Percentiles rank a stretch among this genome's conserved stretches.
phyloP scores from a whole-genome alignment of 2,888 invertebrate species.

The Agrypnus murinus region DNA sequence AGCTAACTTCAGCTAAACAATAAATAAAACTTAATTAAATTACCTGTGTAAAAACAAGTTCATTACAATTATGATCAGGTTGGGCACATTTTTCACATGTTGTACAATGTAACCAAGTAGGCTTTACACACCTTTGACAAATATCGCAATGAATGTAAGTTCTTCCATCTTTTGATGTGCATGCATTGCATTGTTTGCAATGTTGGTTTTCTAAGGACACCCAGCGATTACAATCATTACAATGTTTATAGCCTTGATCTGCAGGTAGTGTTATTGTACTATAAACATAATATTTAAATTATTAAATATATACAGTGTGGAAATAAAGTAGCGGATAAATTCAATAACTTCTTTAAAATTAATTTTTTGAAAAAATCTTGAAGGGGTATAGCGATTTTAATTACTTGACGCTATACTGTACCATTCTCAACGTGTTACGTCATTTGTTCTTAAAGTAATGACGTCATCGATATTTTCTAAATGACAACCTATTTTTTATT shows the following conservation, averaged over 20 bases:
- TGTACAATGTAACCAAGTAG: slow-evolving; percentile 86
- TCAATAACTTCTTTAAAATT: too few species aligned
- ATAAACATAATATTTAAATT: slow-evolving; percentile 22
- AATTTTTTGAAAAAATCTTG: too few species aligned
- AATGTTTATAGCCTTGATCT: slow-evolving; percentile 82
- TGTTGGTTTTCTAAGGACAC: slow-evolving; percentile 81
- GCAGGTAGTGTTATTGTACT: slow-evolving; percentile 72
- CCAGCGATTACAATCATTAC: slow-evolving; percentile 82
- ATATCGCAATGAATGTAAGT: slow-evolving; percentile 80
- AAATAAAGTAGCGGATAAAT: too few species aligned
- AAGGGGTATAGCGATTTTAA: too few species aligned
- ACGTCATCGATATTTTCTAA: neutral
- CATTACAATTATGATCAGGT: slow-evolving; percentile 73
- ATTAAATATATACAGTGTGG: too few species aligned
- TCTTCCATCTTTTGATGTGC: slow-evolving; percentile 84
- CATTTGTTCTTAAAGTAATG: too few species aligned
- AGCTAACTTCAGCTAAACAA: too few species aligned
- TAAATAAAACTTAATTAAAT: too few species aligned
- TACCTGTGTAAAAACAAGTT: slow-evolving; percentile 65
- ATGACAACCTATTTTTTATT: slow-evolving; percentile 48
- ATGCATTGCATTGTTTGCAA: slow-evolving; percentile 82
- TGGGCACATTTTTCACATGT: slow-evolving; percentile 80
- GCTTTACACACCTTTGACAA: slow-evolving; percentile 87
- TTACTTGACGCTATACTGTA: too few species aligned
- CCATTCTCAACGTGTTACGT: too few species aligned